Percentiles rank a stretch among this genome's conserved stretches.
These are phyloP conservation scores for Atherinosoma microstoma DNA, from an alignment of 2,797 vertebrate genomes.

Conservation along the genomic window DNA sequence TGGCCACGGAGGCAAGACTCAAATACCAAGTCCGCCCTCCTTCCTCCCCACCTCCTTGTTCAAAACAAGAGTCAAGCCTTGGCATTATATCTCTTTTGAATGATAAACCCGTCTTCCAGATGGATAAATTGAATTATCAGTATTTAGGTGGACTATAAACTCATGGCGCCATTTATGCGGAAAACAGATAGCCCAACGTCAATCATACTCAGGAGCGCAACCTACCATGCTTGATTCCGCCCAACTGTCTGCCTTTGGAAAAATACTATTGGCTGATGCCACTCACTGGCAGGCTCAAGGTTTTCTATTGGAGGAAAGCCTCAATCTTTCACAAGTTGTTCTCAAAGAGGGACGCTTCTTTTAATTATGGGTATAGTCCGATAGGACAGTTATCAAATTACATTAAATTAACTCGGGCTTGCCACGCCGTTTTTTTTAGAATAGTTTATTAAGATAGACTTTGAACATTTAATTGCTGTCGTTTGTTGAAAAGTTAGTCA, in stretches of 20 bases:
- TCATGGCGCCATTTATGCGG: conserved; percentile 68
- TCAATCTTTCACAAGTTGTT: conserved; percentile 52
- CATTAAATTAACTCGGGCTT: background rate
- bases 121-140: background rate
- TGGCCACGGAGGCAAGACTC: conserved; percentile 78
- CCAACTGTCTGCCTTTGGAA: conserved; percentile 32
- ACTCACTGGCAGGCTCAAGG: conserved; percentile 17
- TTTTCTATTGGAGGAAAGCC: conserved; percentile 61
- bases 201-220: conserved; percentile 70
- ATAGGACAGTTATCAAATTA: background rate
- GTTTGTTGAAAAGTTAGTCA: background rate
- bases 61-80: background rate
- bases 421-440: background rate
- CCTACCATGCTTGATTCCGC: conserved; percentile 68
- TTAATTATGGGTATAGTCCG: rapidly evolving
- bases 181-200: conserved; percentile 75
- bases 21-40: conserved; percentile 47
- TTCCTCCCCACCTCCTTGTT: conserved; percentile 30
- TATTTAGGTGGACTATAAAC: conserved; percentile 18
- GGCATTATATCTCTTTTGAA: background rate
- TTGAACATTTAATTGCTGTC: background rate
- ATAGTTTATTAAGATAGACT: background rate
- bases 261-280: conserved; percentile 53
- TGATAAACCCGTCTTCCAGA: background rate
- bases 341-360: conserved; percentile 54